Evolutionary conservation across 2,797 vertebrate species (phyloP), one percentile per base, ranked within the genome.

Genomic region (Platalea minor): DNA sequence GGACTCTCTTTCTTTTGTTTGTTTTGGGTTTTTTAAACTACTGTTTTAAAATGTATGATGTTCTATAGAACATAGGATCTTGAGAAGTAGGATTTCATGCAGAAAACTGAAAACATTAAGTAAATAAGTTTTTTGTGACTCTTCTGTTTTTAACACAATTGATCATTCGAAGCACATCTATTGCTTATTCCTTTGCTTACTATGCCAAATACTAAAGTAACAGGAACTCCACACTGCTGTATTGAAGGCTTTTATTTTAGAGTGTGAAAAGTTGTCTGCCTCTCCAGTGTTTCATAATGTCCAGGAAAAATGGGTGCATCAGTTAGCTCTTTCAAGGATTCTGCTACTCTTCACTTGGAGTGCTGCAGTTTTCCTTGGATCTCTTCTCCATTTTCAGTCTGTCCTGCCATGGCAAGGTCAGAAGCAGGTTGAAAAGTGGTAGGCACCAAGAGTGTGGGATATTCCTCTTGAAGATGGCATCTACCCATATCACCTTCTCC

Each of bases 401-500:
- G 12, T 59, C 25, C 37, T 86, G 29, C 26, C 17, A 2, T 14
- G 26, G 24, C 14, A 48, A 41, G n/a, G 37, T 60, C 50, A 77
- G 75, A 74, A 59, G 53, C 45, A 54, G 46, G 31, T 7, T 65
- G 31, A 54, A 80, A 88, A 74, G 19, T 5, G 8, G 24, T 9
- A 78, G 51, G 17, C 28, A 19, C 17, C n/a, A 57, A 35, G 17
- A 7, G 9, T 31, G 26, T 35, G 24, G 53, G 18, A 3, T 60
- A 6, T 7, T 81, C 11, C 19, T 57, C 56, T 23, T 12, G 33
- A 67, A 56, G 50, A 8, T 10, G n/a, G 9, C 12, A 25, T 31
- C 50, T 88, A 2, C 39, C 11, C 3, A 0, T 3, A 5, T 28
- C 20, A 14, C 8, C n/a, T 68, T 20, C 15, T 74, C 8, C 33